Evolutionary conservation across 2,888 invertebrate species (phyloP).

Genomic region (Tinea pellionella): DNA sequence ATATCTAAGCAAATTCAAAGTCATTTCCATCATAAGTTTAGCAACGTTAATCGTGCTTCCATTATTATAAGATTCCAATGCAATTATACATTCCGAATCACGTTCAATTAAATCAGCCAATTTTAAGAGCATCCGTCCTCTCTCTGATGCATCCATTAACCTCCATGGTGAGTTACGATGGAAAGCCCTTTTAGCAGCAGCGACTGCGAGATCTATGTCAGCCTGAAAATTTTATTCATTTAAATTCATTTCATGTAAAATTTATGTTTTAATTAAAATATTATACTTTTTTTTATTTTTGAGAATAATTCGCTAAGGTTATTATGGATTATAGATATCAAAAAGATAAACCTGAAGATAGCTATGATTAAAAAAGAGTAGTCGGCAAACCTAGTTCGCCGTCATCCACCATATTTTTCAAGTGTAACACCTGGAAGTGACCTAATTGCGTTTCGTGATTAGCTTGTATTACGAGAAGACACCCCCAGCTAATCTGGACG

Average conservation of each 20-base stretch:
- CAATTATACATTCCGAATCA: constrained; percentile 78
- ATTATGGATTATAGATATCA: no score
- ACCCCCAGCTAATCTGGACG: no score
- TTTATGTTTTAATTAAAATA: not conserved
- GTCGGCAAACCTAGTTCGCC: no score
- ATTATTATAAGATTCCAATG: constrained; percentile 91
- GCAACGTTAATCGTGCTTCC: constrained; percentile 81
- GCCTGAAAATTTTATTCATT: constrained; percentile 38
- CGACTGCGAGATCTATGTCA: constrained; percentile 80
- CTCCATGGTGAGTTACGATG: constrained; percentile 78
- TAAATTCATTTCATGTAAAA: not conserved
- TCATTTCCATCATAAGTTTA: constrained; percentile 61
- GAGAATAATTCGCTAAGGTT: no score
- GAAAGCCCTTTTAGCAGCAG: constrained; percentile 80
- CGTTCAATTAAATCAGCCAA: constrained; percentile 84
- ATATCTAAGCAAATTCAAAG: constrained; percentile 72
- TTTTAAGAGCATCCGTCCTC: constrained; percentile 78
- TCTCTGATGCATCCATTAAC: constrained; percentile 81
- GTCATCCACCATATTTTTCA: no score
- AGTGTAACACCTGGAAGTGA: no score
- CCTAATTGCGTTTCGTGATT: no score
- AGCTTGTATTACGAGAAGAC: no score
- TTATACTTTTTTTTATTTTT: no score
- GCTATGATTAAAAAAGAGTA: no score
- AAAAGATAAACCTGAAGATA: no score